These are phyloP conservation scores for Microtus richardsoni DNA, from an alignment of 2,113 vertebrate genomes.

Conservation along the genomic window DNA sequence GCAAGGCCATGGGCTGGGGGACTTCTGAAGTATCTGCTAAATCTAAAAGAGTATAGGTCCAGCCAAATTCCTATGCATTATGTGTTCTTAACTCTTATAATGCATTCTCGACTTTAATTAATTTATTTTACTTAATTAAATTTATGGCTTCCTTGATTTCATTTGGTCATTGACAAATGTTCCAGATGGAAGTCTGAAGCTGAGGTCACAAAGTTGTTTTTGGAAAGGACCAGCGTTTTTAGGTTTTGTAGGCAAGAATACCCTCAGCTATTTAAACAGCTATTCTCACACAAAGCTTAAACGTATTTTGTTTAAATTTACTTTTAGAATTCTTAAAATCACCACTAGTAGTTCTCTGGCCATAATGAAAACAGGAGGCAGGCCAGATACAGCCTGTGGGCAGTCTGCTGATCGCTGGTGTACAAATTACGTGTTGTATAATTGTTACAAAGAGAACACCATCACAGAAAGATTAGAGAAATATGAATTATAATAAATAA, in stretches of 20 bases:
- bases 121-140: conserved; percentile 5
- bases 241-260: not conserved
- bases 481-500: conserved; percentile 28
- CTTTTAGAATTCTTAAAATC: conserved; percentile 37
- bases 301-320: not conserved
- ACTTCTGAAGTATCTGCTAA: not conserved
- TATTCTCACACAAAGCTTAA: not conserved
- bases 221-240: not conserved
- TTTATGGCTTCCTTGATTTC: conserved; percentile 27
- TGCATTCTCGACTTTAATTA: not conserved
- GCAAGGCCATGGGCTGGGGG: not conserved
- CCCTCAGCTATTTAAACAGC: conserved; percentile 19
- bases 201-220: not conserved
- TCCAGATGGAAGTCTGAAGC: not conserved
- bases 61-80: not conserved
- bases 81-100: not conserved
- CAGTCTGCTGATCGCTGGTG: not conserved
- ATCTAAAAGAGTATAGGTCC: not conserved
- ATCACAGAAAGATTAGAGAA: not conserved
- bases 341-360: not conserved
- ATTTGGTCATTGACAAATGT: not conserved
- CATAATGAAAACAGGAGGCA: not conserved
- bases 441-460: not conserved
- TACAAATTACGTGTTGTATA: not conserved
- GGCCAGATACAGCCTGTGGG: not conserved